Evolutionary conservation across 2,797 vertebrate genomes (phyloP), one percentile per base, ranked within the genome.

Genomic region (Phalanger gymnotis): DNA sequence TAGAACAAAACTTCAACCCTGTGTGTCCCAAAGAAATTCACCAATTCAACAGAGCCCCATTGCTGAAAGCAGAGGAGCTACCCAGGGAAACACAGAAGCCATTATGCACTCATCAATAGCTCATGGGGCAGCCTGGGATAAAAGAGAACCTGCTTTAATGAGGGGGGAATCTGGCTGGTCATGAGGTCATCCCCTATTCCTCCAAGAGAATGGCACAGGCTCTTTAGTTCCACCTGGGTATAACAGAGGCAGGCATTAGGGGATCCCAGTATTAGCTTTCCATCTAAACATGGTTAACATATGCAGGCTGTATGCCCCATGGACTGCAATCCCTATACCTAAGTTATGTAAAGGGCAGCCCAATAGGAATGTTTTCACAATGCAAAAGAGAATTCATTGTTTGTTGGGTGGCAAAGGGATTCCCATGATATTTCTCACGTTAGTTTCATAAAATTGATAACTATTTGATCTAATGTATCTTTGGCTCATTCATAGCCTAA

Each of bases 1-100:
- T 90, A 95, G 94, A 97, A 98, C 96, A 98, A 98, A 97, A 98
- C 96, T 91, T 95, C 97, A 96, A 66, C 81, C 87, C 57, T 97
- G 92, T 61, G 95, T 96, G 81, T 92, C 95, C 92, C 96, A 95
- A 93, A 97, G 96, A 97, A 96, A 96, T 95, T 66, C 94, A 91
- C 91, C 53, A 90, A 96, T 96, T 97, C 96, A 96, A 97, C 92
- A 58, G 73, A 96, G 66, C 61, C 73, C 92, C 47, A 92, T n/a
- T 96, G 95, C 95, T 96, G 95, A 94, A 34, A 96, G 92, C 93
- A 94, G 56, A 95, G 92, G 54, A n/a, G 91, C 92, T 2, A 11
- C 54, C 92, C 93, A 10, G 56, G 92, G 94, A 81, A 96, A 97
- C 95, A 96, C 96, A 97, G 93, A 56, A 81, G 95, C 96, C 97